Conservation (phyloP, 2,888 invertebrate species). For the Monochamus alternatus region DNA sequence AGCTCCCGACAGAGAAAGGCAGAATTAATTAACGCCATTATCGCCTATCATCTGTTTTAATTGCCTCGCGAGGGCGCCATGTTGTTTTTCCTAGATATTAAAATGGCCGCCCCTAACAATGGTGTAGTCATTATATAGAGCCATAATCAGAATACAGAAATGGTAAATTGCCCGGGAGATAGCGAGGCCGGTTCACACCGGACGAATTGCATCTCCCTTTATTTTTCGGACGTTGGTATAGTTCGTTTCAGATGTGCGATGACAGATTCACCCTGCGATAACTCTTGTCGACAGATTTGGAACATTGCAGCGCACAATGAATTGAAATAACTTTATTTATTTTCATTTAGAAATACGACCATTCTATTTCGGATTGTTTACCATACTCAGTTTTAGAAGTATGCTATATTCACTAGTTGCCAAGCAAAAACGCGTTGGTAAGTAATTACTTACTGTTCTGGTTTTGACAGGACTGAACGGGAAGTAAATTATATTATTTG, state of each 20-base stretch:
- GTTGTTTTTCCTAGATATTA: conserved; percentile 72
- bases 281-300: too few species aligned
- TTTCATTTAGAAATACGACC: too few species aligned
- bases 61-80: conserved; percentile 71
- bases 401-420: too few species aligned
- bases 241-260: neutral
- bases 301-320: too few species aligned
- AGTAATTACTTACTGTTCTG: too few species aligned
- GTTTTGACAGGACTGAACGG: too few species aligned
- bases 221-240: neutral
- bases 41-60: conserved; percentile 73
- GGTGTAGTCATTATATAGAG: conserved; percentile 70
- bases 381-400: too few species aligned
- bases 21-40: conserved; percentile 73
- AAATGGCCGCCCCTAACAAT: conserved; percentile 72
- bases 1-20: conserved; percentile 71
- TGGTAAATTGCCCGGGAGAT: conserved; percentile 72
- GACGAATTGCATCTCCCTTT: conserved; percentile 46
- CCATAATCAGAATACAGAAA: conserved; percentile 71
- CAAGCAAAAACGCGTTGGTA: too few species aligned
- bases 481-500: too few species aligned
- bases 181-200: conserved; percentile 66
- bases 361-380: too few species aligned
- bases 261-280: too few species aligned
- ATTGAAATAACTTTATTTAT: too few species aligned